phyloP scores from a whole-genome alignment of 2,888 invertebrate species.

The Caenorhabditis doughertyi region DNA sequence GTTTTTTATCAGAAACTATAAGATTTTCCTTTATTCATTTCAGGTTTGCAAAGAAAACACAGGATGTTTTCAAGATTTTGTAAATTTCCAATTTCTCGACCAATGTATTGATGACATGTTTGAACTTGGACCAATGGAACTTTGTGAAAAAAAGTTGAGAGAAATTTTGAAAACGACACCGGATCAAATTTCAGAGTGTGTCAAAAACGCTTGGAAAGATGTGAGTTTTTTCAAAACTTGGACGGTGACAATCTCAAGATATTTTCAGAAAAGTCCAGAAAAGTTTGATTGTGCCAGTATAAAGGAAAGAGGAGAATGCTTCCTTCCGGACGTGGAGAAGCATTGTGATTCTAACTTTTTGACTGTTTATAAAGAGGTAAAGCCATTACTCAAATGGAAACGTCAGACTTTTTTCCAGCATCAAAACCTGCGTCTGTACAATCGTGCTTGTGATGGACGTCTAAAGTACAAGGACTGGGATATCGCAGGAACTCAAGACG shows the following conservation, averaged over 20 bases:
- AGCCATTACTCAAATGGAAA: not conserved
- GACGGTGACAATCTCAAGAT: not conserved
- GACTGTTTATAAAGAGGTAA: conserved; percentile 32
- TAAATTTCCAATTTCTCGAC: conserved; percentile 26
- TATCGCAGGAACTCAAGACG: conserved; percentile 2
- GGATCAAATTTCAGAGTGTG: conserved; percentile 15
- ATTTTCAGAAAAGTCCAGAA: conserved; percentile 23
- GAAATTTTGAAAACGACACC: conserved; percentile 16
- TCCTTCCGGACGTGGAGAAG: conserved; percentile 26
- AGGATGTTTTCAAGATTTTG: conserved; percentile 29
- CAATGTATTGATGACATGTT: conserved; percentile 29
- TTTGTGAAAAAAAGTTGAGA: conserved; percentile 24
- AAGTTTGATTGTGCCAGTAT: conserved; percentile 39
- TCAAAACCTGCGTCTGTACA: conserved; percentile 23
- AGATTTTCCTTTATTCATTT: not conserved
- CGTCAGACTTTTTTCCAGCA: not conserved
- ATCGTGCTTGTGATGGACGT: conserved; percentile 38
- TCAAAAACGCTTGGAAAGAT: not conserved
- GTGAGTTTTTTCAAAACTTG: not conserved
- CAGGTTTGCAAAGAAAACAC: conserved; percentile 30
- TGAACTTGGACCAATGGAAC: conserved; percentile 20
- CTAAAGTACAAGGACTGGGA: conserved; percentile 35
- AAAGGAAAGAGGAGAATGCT: conserved; percentile 9
- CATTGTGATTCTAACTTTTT: conserved; percentile 17
- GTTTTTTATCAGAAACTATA: not conserved